These are phyloP conservation scores for Coelopa frigida DNA, from an alignment of 1,140 invertebrate species.

Conservation along the genomic window DNA sequence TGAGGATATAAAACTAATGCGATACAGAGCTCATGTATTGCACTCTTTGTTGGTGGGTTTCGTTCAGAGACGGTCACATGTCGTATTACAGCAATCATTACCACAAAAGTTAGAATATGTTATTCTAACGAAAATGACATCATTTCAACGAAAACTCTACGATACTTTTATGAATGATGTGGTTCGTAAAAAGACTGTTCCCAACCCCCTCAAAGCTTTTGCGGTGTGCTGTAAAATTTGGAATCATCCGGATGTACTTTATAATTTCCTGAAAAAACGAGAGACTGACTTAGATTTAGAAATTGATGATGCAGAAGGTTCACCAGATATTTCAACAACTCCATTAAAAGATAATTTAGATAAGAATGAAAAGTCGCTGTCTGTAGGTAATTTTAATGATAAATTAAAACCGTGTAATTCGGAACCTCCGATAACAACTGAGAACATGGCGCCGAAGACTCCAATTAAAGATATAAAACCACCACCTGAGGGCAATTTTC, in stretches of 20 bases:
- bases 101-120: constrained; percentile 91
- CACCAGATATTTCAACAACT: no score
- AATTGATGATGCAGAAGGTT: constrained; percentile 53
- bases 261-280: constrained; percentile 81
- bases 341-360: no score
- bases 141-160: constrained; percentile 80
- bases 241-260: constrained; percentile 98
- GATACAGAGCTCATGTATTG: constrained; percentile 81
- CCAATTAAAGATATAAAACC: no score
- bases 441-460: no score
- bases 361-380: no score
- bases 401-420: no score
- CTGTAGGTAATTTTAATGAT: no score
- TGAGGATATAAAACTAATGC: constrained; percentile 81
- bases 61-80: constrained; percentile 85
- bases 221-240: constrained; percentile 99
- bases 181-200: constrained; percentile 73
- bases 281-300: constrained; percentile 87
- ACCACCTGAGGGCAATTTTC: no score
- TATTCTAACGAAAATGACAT: constrained; percentile 77
- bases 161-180: constrained; percentile 89
- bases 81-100: constrained; percentile 75
- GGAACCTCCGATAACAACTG: no score
- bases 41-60: constrained; percentile 86
- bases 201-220: constrained; percentile 95